Conservation (phyloP, 1,140 invertebrate genomes). For the Magallana angulata region DNA sequence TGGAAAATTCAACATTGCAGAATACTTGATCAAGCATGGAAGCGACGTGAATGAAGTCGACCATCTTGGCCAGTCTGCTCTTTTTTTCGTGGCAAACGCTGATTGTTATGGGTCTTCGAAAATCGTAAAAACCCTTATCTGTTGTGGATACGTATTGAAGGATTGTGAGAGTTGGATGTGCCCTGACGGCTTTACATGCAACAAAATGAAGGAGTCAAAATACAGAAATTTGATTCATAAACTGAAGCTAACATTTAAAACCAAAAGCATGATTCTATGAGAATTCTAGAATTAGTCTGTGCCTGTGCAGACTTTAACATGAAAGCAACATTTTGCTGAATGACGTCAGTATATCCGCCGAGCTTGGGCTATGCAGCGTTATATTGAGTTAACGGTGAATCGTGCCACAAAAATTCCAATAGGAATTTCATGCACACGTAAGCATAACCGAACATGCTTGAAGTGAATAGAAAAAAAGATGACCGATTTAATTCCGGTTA, state of each 20-base stretch:
- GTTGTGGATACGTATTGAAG: not conserved
- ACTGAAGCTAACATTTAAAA: not conserved
- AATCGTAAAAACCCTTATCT: not conserved
- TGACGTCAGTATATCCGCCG: too few relatives aligned
- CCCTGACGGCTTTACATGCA: not conserved
- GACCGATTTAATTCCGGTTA: too few relatives aligned
- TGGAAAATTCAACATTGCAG: constrained; percentile 30
- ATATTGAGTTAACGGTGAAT: too few relatives aligned
- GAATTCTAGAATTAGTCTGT: not conserved
- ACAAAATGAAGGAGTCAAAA: not conserved
- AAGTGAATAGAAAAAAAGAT: too few relatives aligned
- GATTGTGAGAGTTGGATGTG: not conserved
- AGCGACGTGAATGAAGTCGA: constrained; percentile 44
- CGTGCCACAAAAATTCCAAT: too few relatives aligned
- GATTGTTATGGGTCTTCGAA: not conserved
- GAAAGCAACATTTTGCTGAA: too few relatives aligned
- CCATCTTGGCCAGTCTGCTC: constrained; percentile 35
- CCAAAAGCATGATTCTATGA: not conserved
- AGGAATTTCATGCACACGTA: too few relatives aligned
- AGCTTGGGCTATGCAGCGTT: too few relatives aligned
- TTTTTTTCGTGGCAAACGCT: not conserved
- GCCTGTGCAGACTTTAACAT: not conserved
- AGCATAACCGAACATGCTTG: too few relatives aligned
- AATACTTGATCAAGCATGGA: constrained; percentile 44
- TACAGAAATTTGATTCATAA: not conserved